Conservation (phyloP, 2,113 vertebrate genomes). For the Suncus etruscus region DNA sequence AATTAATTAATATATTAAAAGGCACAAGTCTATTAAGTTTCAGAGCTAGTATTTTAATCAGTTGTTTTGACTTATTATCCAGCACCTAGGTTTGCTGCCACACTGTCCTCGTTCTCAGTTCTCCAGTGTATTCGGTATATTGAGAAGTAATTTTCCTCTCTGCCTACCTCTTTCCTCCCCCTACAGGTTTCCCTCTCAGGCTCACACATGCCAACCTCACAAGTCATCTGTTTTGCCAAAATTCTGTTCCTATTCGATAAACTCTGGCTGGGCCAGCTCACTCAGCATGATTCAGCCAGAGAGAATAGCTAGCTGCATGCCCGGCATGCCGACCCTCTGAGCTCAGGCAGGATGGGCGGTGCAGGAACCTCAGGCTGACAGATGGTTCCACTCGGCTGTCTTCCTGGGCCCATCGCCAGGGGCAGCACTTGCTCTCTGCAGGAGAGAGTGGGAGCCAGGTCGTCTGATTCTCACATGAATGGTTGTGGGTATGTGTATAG, state of each 20-base stretch:
- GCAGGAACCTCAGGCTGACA: constrained; percentile 74
- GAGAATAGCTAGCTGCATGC: constrained; percentile 76
- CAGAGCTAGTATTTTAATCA: constrained; percentile 4
- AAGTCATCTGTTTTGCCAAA: constrained; percentile 83
- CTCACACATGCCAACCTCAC: constrained; percentile 75
- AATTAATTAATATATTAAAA: constrained; percentile 1
- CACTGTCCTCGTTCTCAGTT: not conserved
- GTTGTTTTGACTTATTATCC: not conserved
- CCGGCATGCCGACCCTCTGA: constrained; percentile 74
- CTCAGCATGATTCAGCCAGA: constrained; percentile 80
- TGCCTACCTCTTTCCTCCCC: not conserved
- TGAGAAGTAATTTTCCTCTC: constrained; percentile 1
- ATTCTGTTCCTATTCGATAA: constrained; percentile 82
- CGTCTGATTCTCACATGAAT: constrained; percentile 12
- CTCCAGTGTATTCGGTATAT: not conserved
- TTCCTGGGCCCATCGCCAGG: constrained; percentile 64
- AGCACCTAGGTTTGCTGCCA: not conserved
- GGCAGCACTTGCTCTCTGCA: not conserved
- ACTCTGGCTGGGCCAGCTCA: constrained; percentile 73
- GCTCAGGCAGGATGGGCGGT: constrained; percentile 78
- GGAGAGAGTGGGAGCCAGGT: constrained; percentile 14
- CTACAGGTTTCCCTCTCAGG: constrained; percentile 57
- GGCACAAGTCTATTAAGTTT: not conserved
- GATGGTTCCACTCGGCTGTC: constrained; percentile 76
- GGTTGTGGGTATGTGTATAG: not conserved